Evolutionary conservation across 92 coral and sea anemone species (phyloP).

Genomic region (Phenganax marumi): DNA sequence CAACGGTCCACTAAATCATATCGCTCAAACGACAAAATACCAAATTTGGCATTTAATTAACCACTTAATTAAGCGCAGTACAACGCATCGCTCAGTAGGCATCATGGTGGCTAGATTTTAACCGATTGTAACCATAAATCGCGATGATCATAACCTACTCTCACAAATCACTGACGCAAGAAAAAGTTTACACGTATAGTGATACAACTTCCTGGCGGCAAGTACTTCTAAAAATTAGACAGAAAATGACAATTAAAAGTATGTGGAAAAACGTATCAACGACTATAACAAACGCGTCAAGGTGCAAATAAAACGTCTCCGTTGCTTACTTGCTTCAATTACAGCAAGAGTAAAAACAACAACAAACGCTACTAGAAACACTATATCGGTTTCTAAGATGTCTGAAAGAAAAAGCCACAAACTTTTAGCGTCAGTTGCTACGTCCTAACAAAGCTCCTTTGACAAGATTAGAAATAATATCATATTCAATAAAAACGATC

Average conservation of each 20-base stretch:
- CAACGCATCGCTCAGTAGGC: no score
- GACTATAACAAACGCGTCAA: not conserved
- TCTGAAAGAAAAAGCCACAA: constrained; percentile 46
- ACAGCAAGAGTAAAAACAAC: constrained; percentile 53
- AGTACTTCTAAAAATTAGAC: constrained; percentile 60
- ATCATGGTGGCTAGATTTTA: no score
- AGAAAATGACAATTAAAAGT: constrained; percentile 7
- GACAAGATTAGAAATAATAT: no score
- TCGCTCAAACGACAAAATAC: no score
- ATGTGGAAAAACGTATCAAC: not conserved
- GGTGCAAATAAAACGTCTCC: not conserved
- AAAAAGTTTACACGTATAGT: constrained; percentile 83
- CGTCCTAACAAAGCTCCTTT: no score
- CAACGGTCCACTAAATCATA: no score
- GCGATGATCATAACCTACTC: constrained; percentile 53
- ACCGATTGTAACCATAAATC: no score
- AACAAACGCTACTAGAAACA: constrained; percentile 59
- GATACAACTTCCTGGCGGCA: constrained; percentile 76
- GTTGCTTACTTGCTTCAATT: constrained; percentile 76
- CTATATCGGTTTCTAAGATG: constrained; percentile 82
- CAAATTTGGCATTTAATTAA: no score
- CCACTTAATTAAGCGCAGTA: no score
- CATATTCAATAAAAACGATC: no score
- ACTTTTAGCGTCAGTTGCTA: not conserved
- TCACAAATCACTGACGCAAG: constrained; percentile 68